These are phyloP conservation scores for Seriola rivoliana DNA, from an alignment of 2,113 vertebrate species.

Conservation along the genomic window DNA sequence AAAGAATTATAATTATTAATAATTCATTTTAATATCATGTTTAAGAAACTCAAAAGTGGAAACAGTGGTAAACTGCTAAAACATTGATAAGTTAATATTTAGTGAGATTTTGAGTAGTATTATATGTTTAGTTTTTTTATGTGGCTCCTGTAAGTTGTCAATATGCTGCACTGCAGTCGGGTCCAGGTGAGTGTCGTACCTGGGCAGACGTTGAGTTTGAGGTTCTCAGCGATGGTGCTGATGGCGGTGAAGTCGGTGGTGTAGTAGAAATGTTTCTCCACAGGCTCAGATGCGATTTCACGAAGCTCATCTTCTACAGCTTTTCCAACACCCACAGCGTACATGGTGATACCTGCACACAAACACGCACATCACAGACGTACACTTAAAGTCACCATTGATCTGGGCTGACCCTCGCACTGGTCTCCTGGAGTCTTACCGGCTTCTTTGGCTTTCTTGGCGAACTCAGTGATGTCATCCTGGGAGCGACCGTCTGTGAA, in stretches of 20 bases:
- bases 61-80: no score
- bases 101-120: no score
- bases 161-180: no score
- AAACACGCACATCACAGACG: not conserved
- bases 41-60: no score
- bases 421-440: conserved; percentile 77
- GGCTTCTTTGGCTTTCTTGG: conserved; percentile 92
- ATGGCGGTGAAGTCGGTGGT: conserved; percentile 93
- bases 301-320: conserved; percentile 96
- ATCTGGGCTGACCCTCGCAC: not conserved
- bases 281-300: conserved; percentile 91
- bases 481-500: conserved; percentile 98
- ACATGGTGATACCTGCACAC: conserved; percentile 93
- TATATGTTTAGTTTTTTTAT: no score
- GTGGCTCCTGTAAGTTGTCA: no score
- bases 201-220: conserved; percentile 95
- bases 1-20: not conserved
- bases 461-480: conserved; percentile 94
- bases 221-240: conserved; percentile 92
- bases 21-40: no score
- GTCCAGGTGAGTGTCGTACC: conserved; percentile 79
- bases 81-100: no score
- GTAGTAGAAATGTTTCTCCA: conserved; percentile 95
- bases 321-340: conserved; percentile 96
- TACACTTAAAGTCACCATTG: not conserved